Evolutionary conservation across 2,113 vertebrate genomes (phyloP), one percentile per base, ranked within the genome.

Genomic region (Notechis scutatus): DNA sequence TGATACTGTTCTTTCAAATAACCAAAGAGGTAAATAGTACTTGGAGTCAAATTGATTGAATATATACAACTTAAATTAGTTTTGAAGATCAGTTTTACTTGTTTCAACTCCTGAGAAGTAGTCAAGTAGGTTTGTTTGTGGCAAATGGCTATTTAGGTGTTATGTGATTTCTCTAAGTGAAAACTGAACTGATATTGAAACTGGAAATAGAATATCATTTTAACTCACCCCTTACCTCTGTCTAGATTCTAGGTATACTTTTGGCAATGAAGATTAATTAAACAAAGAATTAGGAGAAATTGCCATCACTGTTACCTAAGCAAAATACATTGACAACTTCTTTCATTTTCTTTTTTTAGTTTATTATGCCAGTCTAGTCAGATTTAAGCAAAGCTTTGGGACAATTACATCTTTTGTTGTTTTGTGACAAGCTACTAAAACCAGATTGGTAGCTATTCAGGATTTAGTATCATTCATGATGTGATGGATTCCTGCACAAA

Each of bases 91-190:
- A 93, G 57, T 93, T 94, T 94, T 94, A 92, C 93, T 81, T n/a
- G 74, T 92, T 93, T 95, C 42, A 96, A 56, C 12, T 93, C 6
- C 0, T 92, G 95, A 93, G 50, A 64, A 93, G 85, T 87, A 93
- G 91, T 90, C 61, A 93, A 89, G 26, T 57, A 87, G 61, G 86
- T 61, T 94, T 91, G 57, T 26, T 94, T 91, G 91, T 91, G 74
- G 56, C 89, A 29, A 93, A 93, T 90, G 55, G 59, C 15, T 90
- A 94, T 91, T 95, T 64, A 34, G 88, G 52, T 95, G 87, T 89
- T 96, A 91, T 92, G 55, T 69, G 81, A 95, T 96, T 85, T 96
- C 88, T 90, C 93, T 92, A 96, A 94, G 92, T 92, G 55, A 42
- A 92, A 96, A 94, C 87, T 90, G 93, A 91, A 92, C 94, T 95